Conservation (phyloP, 2,797 vertebrate genomes). For the Melanogrammus aeglefinus region DNA sequence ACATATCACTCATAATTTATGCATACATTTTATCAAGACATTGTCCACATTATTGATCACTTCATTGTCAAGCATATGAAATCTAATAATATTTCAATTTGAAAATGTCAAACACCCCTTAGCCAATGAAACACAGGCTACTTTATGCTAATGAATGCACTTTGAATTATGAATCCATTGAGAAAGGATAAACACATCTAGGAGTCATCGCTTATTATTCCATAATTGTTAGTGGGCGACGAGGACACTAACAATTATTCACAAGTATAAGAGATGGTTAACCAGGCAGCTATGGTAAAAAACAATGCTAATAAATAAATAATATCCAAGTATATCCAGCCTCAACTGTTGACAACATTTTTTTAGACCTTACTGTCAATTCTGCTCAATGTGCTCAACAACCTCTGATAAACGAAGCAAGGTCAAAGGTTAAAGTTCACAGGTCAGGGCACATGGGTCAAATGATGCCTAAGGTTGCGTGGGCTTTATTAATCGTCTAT, state of each 20-base stretch:
- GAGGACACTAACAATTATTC: too few relatives aligned
- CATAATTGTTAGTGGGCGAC: background rate
- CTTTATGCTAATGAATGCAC: background rate
- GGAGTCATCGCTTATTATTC: background rate
- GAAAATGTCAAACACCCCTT: background rate
- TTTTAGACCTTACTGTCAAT: conserved; percentile 9
- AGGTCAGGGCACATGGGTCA: conserved; percentile 45
- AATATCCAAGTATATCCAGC: background rate
- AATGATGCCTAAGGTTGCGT: conserved; percentile 27
- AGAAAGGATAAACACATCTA: background rate
- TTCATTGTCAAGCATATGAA: background rate
- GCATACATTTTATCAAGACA: background rate
- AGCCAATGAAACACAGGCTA: background rate
- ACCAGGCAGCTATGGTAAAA: too few relatives aligned
- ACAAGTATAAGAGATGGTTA: too few relatives aligned
- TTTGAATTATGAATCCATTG: background rate
- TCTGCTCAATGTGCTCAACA: conserved; percentile 25
- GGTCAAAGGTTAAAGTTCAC: conserved; percentile 40
- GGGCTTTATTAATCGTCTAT: conserved; percentile 12
- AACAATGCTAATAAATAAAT: background rate
- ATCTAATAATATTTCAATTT: background rate
- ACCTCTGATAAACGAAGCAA: conserved; percentile 39
- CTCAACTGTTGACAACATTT: conserved; percentile 20
- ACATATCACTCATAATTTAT: background rate
- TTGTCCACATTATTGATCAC: background rate